Conservation (phyloP, 2,797 vertebrate species). For the Pangasius mekongensis region DNA sequence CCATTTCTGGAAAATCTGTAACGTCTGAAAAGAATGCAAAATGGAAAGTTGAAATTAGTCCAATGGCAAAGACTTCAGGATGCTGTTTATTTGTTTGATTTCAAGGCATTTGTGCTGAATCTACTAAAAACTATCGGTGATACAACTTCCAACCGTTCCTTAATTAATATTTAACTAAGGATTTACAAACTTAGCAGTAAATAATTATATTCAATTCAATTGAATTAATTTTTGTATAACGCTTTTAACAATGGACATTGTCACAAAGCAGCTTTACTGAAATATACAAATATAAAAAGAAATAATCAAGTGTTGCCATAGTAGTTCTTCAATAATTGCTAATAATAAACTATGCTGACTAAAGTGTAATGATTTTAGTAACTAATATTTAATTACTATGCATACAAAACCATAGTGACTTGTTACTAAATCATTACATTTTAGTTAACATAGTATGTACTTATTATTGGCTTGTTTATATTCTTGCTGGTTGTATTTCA, state of each 20-base stretch:
- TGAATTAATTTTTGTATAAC: too few relatives aligned
- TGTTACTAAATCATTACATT: background rate
- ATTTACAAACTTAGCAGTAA: background rate
- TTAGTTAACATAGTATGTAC: background rate
- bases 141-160: background rate
- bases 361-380: background rate
- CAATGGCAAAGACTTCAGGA: background rate
- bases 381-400: background rate
- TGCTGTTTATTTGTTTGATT: background rate
- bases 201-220: too few relatives aligned
- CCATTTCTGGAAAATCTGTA: constrained; percentile 22
- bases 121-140: background rate
- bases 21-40: constrained; percentile 19
- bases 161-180: background rate
- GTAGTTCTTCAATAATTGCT: background rate
- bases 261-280: too few relatives aligned
- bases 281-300: too few relatives aligned
- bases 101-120: background rate
- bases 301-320: background rate
- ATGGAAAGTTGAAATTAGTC: constrained; percentile 24
- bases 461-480: background rate
- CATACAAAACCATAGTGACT: background rate
- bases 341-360: background rate
- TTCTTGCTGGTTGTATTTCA: background rate
- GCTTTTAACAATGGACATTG: too few relatives aligned